Percentiles rank a stretch among this genome's conserved stretches.
Conservation (phyloP, 2,797 vertebrate genomes). For the Alauda arvensis region DNA sequence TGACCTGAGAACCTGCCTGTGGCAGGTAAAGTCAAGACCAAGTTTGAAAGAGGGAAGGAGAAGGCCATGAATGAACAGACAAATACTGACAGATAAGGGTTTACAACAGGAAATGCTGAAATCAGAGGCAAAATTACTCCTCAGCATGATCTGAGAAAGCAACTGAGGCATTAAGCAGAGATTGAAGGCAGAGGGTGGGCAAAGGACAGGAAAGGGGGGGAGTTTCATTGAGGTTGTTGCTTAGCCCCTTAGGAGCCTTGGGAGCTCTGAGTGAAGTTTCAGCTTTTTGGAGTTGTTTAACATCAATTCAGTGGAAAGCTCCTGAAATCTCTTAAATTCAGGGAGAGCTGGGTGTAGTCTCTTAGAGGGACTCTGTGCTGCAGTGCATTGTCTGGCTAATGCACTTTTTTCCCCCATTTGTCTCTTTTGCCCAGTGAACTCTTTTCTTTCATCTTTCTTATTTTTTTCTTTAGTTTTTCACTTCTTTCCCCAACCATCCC, state of each 20-base stretch:
- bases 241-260: background rate
- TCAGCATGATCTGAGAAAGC: background rate
- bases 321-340: background rate
- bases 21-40: background rate
- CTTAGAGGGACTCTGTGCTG: background rate
- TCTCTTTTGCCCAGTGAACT: background rate
- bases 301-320: background rate
- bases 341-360: background rate
- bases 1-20: background rate
- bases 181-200: background rate
- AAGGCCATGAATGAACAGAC: background rate
- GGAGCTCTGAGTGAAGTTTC: background rate
- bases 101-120: background rate
- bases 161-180: background rate
- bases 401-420: fast-evolving
- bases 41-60: background rate
- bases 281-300: background rate
- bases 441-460: background rate
- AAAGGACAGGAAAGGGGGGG: background rate
- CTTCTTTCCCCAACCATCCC: background rate
- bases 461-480: background rate
- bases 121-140: background rate
- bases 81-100: background rate
- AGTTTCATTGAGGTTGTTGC: background rate
- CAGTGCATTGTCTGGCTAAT: background rate